A percentile compares a stretch with the other conserved stretches of the same genome.
These are phyloP conservation scores for Polyommatus icarus DNA, from an alignment of 2,888 invertebrate species.

Conservation along the genomic window DNA sequence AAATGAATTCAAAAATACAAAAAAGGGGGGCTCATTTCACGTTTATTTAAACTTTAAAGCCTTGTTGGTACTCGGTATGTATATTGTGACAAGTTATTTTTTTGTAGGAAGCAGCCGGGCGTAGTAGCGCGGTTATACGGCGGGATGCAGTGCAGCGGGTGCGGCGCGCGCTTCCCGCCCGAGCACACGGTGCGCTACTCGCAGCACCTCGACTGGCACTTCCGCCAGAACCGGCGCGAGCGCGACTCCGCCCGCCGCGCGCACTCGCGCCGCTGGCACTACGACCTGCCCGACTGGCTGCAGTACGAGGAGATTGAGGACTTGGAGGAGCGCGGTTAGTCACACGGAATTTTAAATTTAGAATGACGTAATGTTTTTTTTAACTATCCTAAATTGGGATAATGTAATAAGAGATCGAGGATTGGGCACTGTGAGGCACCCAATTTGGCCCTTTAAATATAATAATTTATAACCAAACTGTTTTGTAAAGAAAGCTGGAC, in stretches of 20 bases:
- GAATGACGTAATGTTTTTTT: too few relatives aligned
- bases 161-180: constrained; percentile 95
- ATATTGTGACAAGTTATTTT: constrained; percentile 70
- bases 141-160: constrained; percentile 98
- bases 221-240: constrained; percentile 94
- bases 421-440: too few relatives aligned
- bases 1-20: too few relatives aligned
- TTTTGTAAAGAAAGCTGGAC: too few relatives aligned
- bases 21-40: too few relatives aligned
- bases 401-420: too few relatives aligned
- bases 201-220: constrained; percentile 99
- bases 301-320: constrained; percentile 97
- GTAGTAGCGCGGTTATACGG: constrained; percentile 87
- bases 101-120: constrained; percentile 84
- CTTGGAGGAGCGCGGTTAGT: constrained; percentile 89
- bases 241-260: constrained; percentile 92
- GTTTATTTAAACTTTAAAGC: too few relatives aligned
- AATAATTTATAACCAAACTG: too few relatives aligned
- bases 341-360: too few relatives aligned
- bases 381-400: too few relatives aligned
- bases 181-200: constrained; percentile 94
- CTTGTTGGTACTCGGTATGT: too few relatives aligned
- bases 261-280: constrained; percentile 94
- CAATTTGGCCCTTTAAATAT: too few relatives aligned
- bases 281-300: constrained; percentile 94